Base-by-base conservation (phyloP, 1,140 invertebrate genomes). In the Diachasma alloeum region DNA sequence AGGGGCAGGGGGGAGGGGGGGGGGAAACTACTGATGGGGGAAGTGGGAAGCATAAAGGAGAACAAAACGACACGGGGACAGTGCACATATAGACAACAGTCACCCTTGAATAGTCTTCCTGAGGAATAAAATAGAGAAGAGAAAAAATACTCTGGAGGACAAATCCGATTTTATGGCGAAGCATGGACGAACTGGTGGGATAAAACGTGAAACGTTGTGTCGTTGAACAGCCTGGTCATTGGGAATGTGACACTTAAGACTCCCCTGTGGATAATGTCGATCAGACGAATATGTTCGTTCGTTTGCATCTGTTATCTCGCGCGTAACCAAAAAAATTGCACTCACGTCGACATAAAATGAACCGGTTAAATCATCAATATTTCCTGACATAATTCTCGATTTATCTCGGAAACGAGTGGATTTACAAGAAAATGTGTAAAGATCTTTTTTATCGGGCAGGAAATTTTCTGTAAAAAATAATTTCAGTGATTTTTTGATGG, bases 91-190 rank as follows among this genome's bases (percentile, higher is more conserved):
- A 71, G 68, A 46, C 39, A 71, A 71, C 39, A 71, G 46, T 72
- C 46, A 72, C 71, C 71, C 71, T 59, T 59, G 6, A 36, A 72
- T 72, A 15, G 36, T 56, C 74, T 22, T 4, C 15, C 22, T 56
- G 42, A 74, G 15, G 48, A 24, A 71, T 22, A 31, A 71, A 71
- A 44, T 71, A 71, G 8, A 53, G 15, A 31, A 72, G 19, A 31
- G 67, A 68, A 74, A 39, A 67, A 53, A 59, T 70, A 37, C 68
- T 75, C 8, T 6, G 15, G 15, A 75, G 26, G 70, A 76, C 31
- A 80, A 78, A 78, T 80, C 71, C 37, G 71, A 78, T 80, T 80
- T 80, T 80, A 80, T 76, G 79, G 75, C 26, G 69, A 26, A 19
- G 42, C 36, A 63, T 78, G 15, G 59, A 68, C 73, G 22, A 74